These are phyloP conservation scores for Ascidia mentula DNA, from an alignment of 23 tunicate genomes.

Conservation along the genomic window DNA sequence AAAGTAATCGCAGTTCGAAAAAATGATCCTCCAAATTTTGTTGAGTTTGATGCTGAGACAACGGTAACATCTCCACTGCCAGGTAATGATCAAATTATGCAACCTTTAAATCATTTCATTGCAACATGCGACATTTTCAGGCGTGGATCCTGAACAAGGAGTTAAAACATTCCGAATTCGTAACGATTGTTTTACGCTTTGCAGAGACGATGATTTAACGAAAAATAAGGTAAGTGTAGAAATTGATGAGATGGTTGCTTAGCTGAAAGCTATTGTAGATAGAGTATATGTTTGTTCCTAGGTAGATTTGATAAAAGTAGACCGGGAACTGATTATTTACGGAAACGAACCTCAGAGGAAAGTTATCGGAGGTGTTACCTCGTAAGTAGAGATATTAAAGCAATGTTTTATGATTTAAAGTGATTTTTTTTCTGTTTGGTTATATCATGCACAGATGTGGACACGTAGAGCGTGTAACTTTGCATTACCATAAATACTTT, in stretches of 20 bases:
- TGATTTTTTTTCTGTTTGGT: no score
- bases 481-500: no score
- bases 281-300: neutral
- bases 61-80: no score
- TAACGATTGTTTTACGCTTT: neutral
- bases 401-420: no score
- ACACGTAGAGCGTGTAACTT: no score
- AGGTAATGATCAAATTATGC: no score
- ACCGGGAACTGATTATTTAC: neutral
- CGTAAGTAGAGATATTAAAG: neutral
- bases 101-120: no score
- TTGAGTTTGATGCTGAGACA: neutral
- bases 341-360: neutral
- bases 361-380: neutral
- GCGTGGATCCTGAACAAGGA: neutral
- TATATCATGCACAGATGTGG: no score
- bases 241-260: neutral
- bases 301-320: neutral
- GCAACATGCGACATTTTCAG: no score
- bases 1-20: neutral
- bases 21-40: neutral
- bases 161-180: neutral
- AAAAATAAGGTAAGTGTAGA: neutral
- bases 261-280: neutral
- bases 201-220: neutral